A percentile compares a stretch with the other conserved stretches of the same genome.
Conservation (phyloP, 1,140 invertebrate genomes). For the Drosophila nikananu region DNA sequence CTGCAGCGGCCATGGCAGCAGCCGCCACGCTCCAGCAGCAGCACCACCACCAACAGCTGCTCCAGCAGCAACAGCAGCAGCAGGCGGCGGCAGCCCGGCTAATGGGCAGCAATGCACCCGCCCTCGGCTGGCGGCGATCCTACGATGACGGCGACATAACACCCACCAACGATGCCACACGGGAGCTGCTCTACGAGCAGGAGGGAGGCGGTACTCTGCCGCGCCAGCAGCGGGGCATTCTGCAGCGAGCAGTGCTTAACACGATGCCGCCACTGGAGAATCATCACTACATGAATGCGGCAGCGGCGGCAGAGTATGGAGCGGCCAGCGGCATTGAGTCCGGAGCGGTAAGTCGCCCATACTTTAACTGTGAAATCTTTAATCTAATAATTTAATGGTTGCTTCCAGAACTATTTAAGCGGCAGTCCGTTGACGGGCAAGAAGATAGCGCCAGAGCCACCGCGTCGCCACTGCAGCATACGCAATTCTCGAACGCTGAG, state of each 20-base stretch:
- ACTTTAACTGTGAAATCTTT: neutral
- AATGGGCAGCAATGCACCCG: constrained; percentile 72
- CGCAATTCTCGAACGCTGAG: constrained; percentile 79
- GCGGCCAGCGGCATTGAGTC: constrained; percentile 61
- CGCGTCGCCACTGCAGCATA: constrained; percentile 90
- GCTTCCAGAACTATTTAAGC: constrained; percentile 67
- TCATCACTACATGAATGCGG: constrained; percentile 82
- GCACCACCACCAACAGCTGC: constrained; percentile 61
- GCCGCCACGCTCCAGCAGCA: constrained; percentile 85
- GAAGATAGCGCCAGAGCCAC: constrained; percentile 94
- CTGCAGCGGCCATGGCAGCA: constrained; percentile 85
- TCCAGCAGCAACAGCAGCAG: constrained; percentile 67
- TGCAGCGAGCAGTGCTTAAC: constrained; percentile 78
- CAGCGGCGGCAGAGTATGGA: constrained; percentile 80
- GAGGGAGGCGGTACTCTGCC: constrained; percentile 93
- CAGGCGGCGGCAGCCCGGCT: constrained; percentile 70
- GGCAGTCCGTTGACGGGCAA: constrained; percentile 89
- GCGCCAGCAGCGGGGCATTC: constrained; percentile 88
- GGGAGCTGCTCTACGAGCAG: constrained; percentile 85
- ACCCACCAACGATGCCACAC: constrained; percentile 92
- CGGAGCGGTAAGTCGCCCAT: constrained; percentile 47
- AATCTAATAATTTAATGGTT: neutral
- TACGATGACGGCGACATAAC: constrained; percentile 96
- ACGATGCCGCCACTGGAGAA: constrained; percentile 82
- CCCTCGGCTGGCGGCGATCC: constrained; percentile 90